These are phyloP conservation scores for Lutjanus campechanus DNA, from an alignment of 2,797 vertebrate species.

Conservation along the genomic window DNA sequence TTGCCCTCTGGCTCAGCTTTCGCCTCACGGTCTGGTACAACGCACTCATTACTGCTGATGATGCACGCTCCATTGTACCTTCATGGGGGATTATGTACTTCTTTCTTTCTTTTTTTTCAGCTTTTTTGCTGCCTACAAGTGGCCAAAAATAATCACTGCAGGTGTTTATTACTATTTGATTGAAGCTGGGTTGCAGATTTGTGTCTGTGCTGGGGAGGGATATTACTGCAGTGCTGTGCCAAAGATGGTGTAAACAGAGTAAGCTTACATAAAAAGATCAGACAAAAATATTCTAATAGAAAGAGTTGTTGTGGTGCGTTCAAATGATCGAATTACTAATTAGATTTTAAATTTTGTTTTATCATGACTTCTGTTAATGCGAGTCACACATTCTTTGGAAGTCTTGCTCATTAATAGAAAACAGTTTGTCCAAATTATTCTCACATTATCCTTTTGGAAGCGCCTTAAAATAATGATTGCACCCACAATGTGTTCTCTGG, in stretches of 20 bases:
- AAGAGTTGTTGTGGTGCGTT: not conserved
- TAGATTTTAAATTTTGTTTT: constrained; percentile 29
- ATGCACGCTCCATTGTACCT: too few relatives aligned
- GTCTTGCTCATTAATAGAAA: constrained; percentile 31
- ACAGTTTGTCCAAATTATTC: constrained; percentile 39
- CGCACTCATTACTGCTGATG: too few relatives aligned
- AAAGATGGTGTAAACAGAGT: not conserved
- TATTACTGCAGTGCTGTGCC: not conserved
- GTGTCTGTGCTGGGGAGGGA: not conserved
- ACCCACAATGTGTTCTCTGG: constrained; percentile 21
- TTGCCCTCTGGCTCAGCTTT: too few relatives aligned
- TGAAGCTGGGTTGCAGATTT: not conserved
- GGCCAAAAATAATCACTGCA: not conserved
- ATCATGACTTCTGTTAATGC: constrained; percentile 13
- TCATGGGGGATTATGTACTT: too few relatives aligned
- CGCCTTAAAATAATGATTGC: constrained; percentile 42
- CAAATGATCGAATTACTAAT: constrained; percentile 25
- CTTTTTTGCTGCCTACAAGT: not conserved
- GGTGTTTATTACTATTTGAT: not conserved
- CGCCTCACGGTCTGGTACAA: too few relatives aligned
- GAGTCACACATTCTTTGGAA: constrained; percentile 23
- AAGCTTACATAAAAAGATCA: not conserved
- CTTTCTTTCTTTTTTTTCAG: too few relatives aligned
- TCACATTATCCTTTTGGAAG: constrained; percentile 56
- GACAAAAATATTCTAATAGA: constrained; percentile 14